Percentiles rank a stretch among this genome's conserved stretches.
These are phyloP conservation scores for Antedon mediterranea DNA, from an alignment of 53 echinoderm and acorn worm species.

Conservation along the genomic window DNA sequence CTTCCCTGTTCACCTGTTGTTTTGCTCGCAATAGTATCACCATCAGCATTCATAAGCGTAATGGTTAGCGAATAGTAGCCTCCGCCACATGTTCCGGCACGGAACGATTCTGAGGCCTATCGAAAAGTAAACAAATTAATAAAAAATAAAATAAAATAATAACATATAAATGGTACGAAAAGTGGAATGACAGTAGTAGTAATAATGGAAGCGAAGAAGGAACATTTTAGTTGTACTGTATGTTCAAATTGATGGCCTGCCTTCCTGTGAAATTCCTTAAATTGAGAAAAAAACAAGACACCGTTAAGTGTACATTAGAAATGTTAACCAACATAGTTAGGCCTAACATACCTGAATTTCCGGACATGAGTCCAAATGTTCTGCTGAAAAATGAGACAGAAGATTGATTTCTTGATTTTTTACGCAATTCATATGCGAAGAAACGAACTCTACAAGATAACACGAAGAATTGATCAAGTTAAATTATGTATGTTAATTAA, in stretches of 20 bases:
- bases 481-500: neutral
- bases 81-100: constrained; percentile 48
- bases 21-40: neutral
- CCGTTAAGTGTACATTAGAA: too few species aligned
- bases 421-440: constrained; percentile 48
- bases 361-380: constrained; percentile 48
- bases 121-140: too few species aligned
- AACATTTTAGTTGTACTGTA: too few species aligned
- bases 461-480: too few species aligned
- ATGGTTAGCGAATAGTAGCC: constrained; percentile 61
- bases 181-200: too few species aligned
- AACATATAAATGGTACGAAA: too few species aligned
- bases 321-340: too few species aligned
- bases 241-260: too few species aligned
- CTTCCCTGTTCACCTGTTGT: constrained; percentile 16
- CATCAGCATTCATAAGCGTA: constrained; percentile 21
- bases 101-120: constrained; percentile 71
- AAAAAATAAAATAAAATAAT: too few species aligned
- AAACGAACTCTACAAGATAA: constrained; percentile 39
- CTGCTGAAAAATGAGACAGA: constrained; percentile 36
- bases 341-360: constrained; percentile 53
- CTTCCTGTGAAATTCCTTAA: too few species aligned
- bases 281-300: too few species aligned
- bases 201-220: too few species aligned
- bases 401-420: constrained; percentile 65